Evolutionary conservation across 2,888 invertebrate species (phyloP), one percentile per base, ranked within the genome.

Genomic region (Leptinotarsa haldemani): DNA sequence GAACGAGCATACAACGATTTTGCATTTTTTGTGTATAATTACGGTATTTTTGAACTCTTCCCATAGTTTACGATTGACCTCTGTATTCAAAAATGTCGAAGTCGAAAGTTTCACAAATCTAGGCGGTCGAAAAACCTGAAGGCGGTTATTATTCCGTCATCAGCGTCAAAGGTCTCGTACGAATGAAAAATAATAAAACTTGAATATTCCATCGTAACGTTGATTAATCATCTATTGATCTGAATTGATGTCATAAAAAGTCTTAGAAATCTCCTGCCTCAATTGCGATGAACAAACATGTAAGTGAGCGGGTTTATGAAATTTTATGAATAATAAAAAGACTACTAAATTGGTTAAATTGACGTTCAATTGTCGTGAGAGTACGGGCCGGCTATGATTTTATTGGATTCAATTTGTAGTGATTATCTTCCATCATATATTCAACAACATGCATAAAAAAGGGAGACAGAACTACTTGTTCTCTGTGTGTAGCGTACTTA

Each of bases 321-420:
- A 86, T 87, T 87, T 87, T 87, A 87, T 87, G 87, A 87, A 87
- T 87, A 87, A 86, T 87, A 87, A 87, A 87, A 87, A 87, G 86
- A 80, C 84, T 66, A 53, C 75, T 86, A 87, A 87, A 87, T 87
- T 86, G 87, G 86, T 84, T 86, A 86, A 87, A 87, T 87, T 87
- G 86, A 84, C 84, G 84, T 84, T 86, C 86, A 87, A 87, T 87
- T 87, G 87, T 85, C 87, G 87, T 87, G 87, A 86, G 87, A 87
- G 82, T 82, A 82, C 81, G 81, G 82, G 82, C 80, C 82, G 76
- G 78, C 78, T 78, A 79, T 79, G 83, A 84, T 85, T 85, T 85
- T 85, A 86, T 86, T 86, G 85, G 85, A 82, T 86, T 86, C 86
- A 87, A 87, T 87, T 82, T 86, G 87, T 85, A 84, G 85, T 85